Evolutionary conservation across 2,888 invertebrate genomes (phyloP), one percentile per base, ranked within the genome.

Genomic region (Pediacus dermestoides): DNA sequence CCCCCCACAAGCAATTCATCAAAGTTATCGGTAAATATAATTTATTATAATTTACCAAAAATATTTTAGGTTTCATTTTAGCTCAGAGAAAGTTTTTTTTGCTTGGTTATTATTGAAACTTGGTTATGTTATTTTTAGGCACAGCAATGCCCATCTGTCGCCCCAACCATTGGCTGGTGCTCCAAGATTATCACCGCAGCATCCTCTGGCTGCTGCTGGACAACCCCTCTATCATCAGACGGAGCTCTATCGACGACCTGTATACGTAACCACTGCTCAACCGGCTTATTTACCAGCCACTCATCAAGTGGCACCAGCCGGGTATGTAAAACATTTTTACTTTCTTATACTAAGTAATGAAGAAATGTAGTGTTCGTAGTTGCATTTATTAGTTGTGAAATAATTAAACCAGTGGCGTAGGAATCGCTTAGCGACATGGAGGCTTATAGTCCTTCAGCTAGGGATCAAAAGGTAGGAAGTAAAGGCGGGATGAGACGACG

Each of bases 201-300:
- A 74, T 68, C 70, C 69, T n/a, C 56, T 72, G 30, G 69, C 68
- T n/a, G 69, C 68, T 16, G 69, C 71, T 43, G 77, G 77, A 3
- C 79, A 80, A 58, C 80, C 79, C 15, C 71, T 80, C 18, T 80
- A 80, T 13, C 77, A 78, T 54, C 78, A 81, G 60, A 74, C 78
- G 32, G 74, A 75, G 52, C 70, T 80, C 50, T 86, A 80, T 69
- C 77, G 80, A 51, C 75, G 78, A 9, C 78, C 78, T 28, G 83
- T 85, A 28, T 85, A 84, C 63, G 82, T 83, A 26, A 81, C 83
- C 31, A 76, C 77, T 30, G 74, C 78, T 30, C 77, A 74, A 51
- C 73, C 74, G 34, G 73, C 74, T 14, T 72, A 73, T 58, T 63
- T 74, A 50, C 70, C 74, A 25, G 69, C 74, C 37, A 71, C 74